Percentiles rank a stretch among this genome's conserved stretches.
These are phyloP conservation scores for Entomobrya multifasciata DNA, from an alignment of 2,888 invertebrate genomes.

Conservation along the genomic window DNA sequence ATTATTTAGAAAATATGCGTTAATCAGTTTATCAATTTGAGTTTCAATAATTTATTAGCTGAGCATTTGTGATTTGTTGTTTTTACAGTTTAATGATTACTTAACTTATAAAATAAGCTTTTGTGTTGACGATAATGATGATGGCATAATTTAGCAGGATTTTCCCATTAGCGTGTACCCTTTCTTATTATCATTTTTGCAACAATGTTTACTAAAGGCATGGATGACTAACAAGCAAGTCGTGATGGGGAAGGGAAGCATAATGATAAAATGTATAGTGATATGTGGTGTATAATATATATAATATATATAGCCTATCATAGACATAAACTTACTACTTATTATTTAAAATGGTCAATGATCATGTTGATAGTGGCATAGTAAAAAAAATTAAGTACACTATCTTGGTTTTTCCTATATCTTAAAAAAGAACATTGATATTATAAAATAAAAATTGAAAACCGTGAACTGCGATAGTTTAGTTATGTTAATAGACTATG, in stretches of 20 bases:
- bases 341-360: not conserved
- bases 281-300: not conserved
- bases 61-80: too few relatives aligned
- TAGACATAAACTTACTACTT: too few relatives aligned
- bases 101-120: constrained; percentile 4
- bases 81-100: constrained; percentile 14
- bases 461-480: too few relatives aligned
- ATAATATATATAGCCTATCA: too few relatives aligned
- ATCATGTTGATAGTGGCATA: not conserved
- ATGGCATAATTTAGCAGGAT: constrained; percentile 46
- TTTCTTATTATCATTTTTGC: not conserved
- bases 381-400: not conserved
- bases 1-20: too few relatives aligned
- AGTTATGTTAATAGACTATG: too few relatives aligned
- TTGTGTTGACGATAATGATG: not conserved
- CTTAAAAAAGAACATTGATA: constrained; percentile 11
- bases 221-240: not conserved
- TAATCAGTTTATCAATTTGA: too few relatives aligned
- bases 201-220: not conserved
- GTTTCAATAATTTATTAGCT: too few relatives aligned
- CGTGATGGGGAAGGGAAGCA: constrained; percentile 6
- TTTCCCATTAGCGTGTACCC: constrained; percentile 34
- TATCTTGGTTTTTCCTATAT: constrained; percentile 13
- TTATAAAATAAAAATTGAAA: not conserved
- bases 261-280: not conserved